Conservation (phyloP, 2,797 vertebrate genomes). For the Knipowitschia caucasica region DNA sequence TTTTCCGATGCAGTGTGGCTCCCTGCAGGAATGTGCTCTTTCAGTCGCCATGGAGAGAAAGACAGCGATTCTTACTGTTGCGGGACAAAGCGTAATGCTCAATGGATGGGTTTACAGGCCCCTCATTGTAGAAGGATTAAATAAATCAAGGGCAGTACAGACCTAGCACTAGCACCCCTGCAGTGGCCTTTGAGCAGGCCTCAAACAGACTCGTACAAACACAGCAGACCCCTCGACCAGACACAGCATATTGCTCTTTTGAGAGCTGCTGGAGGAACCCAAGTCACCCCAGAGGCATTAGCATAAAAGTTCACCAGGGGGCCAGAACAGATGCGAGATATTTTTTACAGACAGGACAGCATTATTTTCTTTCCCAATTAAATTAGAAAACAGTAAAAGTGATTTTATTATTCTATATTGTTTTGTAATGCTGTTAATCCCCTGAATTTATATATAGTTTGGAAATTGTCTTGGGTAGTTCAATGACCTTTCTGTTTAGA, state of each 20-base stretch:
- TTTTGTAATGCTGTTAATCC: not conserved
- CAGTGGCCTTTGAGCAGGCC: constrained; percentile 47
- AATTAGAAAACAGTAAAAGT: not conserved
- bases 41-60: constrained; percentile 68
- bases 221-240: constrained; percentile 51
- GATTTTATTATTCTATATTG: not conserved
- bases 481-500: not conserved
- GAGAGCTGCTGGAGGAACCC: constrained; percentile 49
- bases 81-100: constrained; percentile 68
- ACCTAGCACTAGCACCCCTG: constrained; percentile 43
- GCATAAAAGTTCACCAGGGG: constrained; percentile 49
- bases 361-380: not conserved
- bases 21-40: constrained; percentile 72
- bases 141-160: constrained; percentile 73
- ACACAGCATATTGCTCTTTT: constrained; percentile 42
- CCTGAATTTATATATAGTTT: too few relatives aligned
- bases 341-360: constrained; percentile 10
- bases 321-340: constrained; percentile 9
- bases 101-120: constrained; percentile 69
- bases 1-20: constrained; percentile 57
- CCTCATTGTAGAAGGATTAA: constrained; percentile 70
- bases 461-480: too few relatives aligned
- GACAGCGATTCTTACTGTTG: constrained; percentile 69
- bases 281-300: constrained; percentile 45
- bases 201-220: constrained; percentile 61